Base-by-base conservation (phyloP, 2,113 vertebrate species). In the Semnornis frantzii region DNA sequence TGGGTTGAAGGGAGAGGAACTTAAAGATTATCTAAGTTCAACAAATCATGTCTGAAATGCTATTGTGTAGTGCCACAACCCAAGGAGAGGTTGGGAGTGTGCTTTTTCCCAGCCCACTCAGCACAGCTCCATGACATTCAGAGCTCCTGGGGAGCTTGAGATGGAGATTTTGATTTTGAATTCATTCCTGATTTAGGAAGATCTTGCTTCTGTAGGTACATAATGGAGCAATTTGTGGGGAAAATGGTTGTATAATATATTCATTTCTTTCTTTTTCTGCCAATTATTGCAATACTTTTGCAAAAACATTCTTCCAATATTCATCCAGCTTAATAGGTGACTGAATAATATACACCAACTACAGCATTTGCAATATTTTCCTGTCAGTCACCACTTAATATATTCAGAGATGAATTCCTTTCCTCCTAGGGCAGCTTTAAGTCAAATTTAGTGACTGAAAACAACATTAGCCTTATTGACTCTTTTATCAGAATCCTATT, bases 301-400 rank as follows among this genome's bases (percentile, higher is more conserved):
- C 82, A 85, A 77, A 11, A 50, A 46, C 20, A 4, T 54, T 91
- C 87, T 85, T 89, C 87, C 87, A 85, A 37, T 69, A 77, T 89
- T 64, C 85, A 94, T 48, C 15, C 50, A 74, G 75, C 52, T 91
- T 68, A 85, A 82, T 85, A 92, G 87, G 91, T 96, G 91, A 81
- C 63, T 91, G 91, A 77, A 93, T 77, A 94, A 88, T 23, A 64
- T 6, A 71, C 76, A 63, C 12, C 82, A 86, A n/a, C 73, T 69
- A 83, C 76, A 91, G 72, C 18, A 78, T 79, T 80, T 82, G 85
- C 73, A 97, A 76, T 95, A 86, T 88, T 93, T 94, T 79, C 87
- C 93, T 86, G 96, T 84, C 96, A 95, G 44, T 95, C 87, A 96
- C 34, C 90, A 94, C 50, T 65, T 75, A 92, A 95, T 73, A 9